Percentiles rank a stretch among this genome's conserved stretches.
Evolutionary conservation across 2,888 invertebrate species (phyloP).

Genomic region (Adela reaumurella): DNA sequence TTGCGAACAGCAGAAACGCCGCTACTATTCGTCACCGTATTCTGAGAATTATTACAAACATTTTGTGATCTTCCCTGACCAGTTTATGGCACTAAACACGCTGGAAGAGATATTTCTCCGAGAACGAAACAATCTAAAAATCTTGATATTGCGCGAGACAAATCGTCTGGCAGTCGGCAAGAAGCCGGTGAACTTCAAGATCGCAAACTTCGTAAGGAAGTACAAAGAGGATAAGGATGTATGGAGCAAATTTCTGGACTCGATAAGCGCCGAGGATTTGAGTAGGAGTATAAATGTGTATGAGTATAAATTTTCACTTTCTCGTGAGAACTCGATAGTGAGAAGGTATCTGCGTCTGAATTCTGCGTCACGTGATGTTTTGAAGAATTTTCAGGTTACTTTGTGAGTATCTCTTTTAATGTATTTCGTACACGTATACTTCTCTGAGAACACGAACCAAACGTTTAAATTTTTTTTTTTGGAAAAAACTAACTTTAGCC

Average conservation of each 20-base stretch:
- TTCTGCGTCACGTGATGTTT: slow-evolving; percentile 19
- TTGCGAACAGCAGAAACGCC: no score
- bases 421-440: no score
- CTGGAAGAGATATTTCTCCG: slow-evolving; percentile 34
- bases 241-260: slow-evolving; percentile 30
- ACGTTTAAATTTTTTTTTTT: background rate
- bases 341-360: slow-evolving; percentile 17
- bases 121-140: slow-evolving; percentile 29
- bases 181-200: slow-evolving; percentile 35
- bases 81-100: slow-evolving; percentile 28
- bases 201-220: slow-evolving; percentile 27
- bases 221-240: slow-evolving; percentile 23
- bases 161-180: slow-evolving; percentile 29
- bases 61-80: no score
- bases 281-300: slow-evolving; percentile 34
- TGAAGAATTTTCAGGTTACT: slow-evolving; percentile 17
- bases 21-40: no score
- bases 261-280: slow-evolving; percentile 30
- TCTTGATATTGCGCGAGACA: slow-evolving; percentile 32
- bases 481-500: no score
- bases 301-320: slow-evolving; percentile 19
- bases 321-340: slow-evolving; percentile 12
- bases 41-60: no score
- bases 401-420: slow-evolving; percentile 14
- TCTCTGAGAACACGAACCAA: background rate